Base-by-base conservation (phyloP, 2,797 vertebrate species). In the Antennarius maculatus region DNA sequence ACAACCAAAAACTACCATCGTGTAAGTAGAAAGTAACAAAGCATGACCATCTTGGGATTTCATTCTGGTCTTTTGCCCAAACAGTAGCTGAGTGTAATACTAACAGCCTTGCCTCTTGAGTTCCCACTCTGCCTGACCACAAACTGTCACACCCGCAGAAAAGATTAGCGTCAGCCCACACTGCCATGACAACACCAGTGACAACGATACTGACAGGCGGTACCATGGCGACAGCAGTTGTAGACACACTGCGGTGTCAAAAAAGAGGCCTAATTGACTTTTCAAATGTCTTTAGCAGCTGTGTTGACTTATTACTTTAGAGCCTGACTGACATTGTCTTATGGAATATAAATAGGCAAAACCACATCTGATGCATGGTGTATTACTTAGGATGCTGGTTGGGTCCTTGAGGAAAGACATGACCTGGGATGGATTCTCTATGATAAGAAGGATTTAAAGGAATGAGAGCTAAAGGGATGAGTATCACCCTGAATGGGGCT, bases 231-330 rank as follows among this genome's bases (percentile, higher is more conserved):
- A 86, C 84, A 16, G 66, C 74, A 66, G 55, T 66, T 58, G 43
- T 10, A 66, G 66, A 61, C 69, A 10, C 60, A 58, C 61, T 76
- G 74, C 16, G 76, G 80, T 76, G 70, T 74, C 60, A 76, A 79
- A 69, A 57, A 48, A 13, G 54, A 78, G 71, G 62, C 69, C 59
- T 66, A 82, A 81, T 89, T 91, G 90, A 80, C 72, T 87, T 87
- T 78, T 71, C 71, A 83, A 86, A 87, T 77, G 83, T 83, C 77
- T 87, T 83, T 69, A 82, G 67, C 82, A 67, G 81, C 41, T 18
- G 66, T 0, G 7, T 51, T 8, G 72, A 50, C 50, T 80, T 81
- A 81, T 85, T 87, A 72, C 80, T 74, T 76, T 60, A 47, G 61
- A 80, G 74, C 28, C 66, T 72, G 81, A 88, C 66, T 78, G 82